These are phyloP conservation scores for Planococcus citri DNA, from an alignment of 1,140 invertebrate species.

Conservation along the genomic window DNA sequence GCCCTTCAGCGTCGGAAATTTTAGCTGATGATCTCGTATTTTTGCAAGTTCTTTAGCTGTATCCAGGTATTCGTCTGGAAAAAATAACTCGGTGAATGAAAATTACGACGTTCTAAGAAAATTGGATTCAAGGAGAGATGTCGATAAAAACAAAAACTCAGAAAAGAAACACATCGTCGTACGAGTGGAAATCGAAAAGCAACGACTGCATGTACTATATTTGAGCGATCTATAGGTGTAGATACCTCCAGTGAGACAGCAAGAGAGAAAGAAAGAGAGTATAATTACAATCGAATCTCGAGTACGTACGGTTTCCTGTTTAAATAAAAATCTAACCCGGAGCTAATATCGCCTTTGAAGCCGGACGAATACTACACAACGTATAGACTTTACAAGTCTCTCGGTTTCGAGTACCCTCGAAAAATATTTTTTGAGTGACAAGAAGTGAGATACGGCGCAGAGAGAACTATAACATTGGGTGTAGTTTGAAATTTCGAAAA, in stretches of 20 bases:
- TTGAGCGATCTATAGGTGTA: too few relatives aligned
- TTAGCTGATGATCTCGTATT: too few relatives aligned
- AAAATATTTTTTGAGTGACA: background rate
- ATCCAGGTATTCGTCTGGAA: too few relatives aligned
- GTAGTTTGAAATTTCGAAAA: background rate
- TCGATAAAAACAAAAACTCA: too few relatives aligned
- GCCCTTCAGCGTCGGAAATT: too few relatives aligned
- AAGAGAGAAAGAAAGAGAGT: background rate
- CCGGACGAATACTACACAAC: background rate
- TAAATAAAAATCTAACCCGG: background rate
- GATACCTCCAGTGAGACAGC: background rate
- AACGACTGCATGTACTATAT: too few relatives aligned
- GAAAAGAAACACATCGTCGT: too few relatives aligned
- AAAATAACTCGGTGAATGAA: too few relatives aligned
- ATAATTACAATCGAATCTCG: slow-evolving; percentile 16
- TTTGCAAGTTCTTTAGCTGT: too few relatives aligned
- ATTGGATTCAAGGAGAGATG: too few relatives aligned
- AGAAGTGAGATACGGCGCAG: background rate
- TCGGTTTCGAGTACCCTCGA: slow-evolving; percentile 1
- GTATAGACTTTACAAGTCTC: background rate
- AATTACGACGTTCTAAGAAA: too few relatives aligned
- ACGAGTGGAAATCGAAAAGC: too few relatives aligned
- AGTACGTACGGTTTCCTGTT: slow-evolving; percentile 10
- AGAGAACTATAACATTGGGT: background rate
- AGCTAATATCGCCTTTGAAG: slow-evolving; percentile 9